A percentile compares a stretch with the other conserved stretches of the same genome.
Conservation (phyloP, 2,888 invertebrate species). For the Tuberolachnus salignus region DNA sequence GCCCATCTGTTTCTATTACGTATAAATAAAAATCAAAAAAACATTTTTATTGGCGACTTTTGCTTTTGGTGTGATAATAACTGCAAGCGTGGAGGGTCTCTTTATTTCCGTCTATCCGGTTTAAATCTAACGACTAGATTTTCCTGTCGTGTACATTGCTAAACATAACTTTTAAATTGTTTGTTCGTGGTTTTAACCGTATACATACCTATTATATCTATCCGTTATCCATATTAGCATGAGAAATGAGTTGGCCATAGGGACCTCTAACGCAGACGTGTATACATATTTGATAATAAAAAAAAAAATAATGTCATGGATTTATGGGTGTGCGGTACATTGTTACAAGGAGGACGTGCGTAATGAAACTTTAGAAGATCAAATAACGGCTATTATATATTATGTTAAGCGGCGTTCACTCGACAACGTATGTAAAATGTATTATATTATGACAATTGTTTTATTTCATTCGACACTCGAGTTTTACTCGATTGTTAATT, state of each 20-base stretch:
- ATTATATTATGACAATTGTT: neutral
- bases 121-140: neutral
- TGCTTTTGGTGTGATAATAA: too few species aligned
- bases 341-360: slow-evolving; percentile 46
- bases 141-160: neutral
- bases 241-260: slow-evolving; percentile 19
- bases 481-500: too few species aligned
- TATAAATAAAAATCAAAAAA: too few species aligned
- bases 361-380: slow-evolving; percentile 46
- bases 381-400: slow-evolving; percentile 20
- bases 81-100: too few species aligned
- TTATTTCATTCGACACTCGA: too few species aligned
- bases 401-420: slow-evolving; percentile 24
- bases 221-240: slow-evolving; percentile 22
- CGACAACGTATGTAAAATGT: neutral
- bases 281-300: slow-evolving; percentile 46
- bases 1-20: too few species aligned
- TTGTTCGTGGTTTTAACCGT: slow-evolving; percentile 14
- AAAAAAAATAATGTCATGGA: slow-evolving; percentile 52
- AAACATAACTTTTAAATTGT: slow-evolving; percentile 35
- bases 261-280: neutral
- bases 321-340: slow-evolving; percentile 52
- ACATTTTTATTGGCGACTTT: too few species aligned
- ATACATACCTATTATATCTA: too few species aligned
- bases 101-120: neutral